Evolutionary conservation across 2,113 vertebrate genomes (phyloP).

Genomic region (Stegostoma tigrinum): DNA sequence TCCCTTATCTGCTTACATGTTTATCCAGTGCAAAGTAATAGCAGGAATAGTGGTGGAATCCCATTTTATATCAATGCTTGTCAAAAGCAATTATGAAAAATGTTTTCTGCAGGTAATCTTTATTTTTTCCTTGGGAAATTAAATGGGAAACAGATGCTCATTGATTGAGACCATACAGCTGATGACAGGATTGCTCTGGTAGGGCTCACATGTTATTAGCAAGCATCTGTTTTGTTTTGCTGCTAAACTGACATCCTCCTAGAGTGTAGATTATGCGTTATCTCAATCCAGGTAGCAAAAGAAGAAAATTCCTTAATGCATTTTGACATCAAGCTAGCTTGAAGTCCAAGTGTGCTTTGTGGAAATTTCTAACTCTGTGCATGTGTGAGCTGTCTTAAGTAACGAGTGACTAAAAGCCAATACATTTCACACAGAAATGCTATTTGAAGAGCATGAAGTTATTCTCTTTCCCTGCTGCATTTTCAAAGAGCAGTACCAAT

Average conservation of each 20-base stretch:
- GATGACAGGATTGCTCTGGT: slow-evolving; percentile 26
- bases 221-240: slow-evolving; percentile 25
- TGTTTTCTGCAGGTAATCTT: slow-evolving; percentile 32
- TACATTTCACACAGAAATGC: not conserved
- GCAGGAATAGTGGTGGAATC: not conserved
- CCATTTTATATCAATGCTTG: slow-evolving; percentile 1
- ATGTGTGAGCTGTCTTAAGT: not conserved
- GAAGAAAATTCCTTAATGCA: not conserved
- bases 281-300: not conserved
- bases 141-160: slow-evolving; percentile 32
- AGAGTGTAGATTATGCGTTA: not conserved
- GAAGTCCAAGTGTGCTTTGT: not conserved
- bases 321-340: not conserved
- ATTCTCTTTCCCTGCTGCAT: not conserved
- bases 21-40: slow-evolving; percentile 20
- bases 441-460: not conserved
- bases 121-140: slow-evolving; percentile 4
- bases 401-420: not conserved
- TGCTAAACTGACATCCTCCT: not conserved
- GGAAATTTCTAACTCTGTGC: not conserved
- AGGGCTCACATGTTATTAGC: slow-evolving; percentile 16
- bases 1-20: not conserved
- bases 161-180: slow-evolving; percentile 34
- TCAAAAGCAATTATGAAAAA: slow-evolving; percentile 28
- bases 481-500: not conserved